These are phyloP conservation scores for Xerus rutilus DNA, from an alignment of 2,797 vertebrate species.

Conservation along the genomic window DNA sequence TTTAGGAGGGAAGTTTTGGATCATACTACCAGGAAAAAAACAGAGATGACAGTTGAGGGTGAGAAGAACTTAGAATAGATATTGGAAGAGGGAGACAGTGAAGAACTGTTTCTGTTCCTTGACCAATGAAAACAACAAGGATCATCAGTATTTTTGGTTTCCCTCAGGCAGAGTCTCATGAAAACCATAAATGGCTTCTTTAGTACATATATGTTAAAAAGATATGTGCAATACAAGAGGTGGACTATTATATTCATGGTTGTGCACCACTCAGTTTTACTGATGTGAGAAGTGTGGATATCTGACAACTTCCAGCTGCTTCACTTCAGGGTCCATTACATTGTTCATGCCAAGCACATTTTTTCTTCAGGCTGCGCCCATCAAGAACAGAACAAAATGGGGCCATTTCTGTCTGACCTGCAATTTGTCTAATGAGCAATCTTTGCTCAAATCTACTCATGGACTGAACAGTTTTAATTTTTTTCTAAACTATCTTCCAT, in stretches of 20 bases:
- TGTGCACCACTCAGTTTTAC: not conserved
- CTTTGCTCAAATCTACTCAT: not conserved
- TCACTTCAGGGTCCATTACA: not conserved
- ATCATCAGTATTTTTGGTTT: not conserved
- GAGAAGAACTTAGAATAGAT: not conserved
- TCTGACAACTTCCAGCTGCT: not conserved
- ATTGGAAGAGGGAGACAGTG: not conserved
- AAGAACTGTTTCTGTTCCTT: not conserved
- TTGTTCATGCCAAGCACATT: not conserved
- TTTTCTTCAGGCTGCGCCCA: not conserved
- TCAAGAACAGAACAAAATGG: not conserved
- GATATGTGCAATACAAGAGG: not conserved
- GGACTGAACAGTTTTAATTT: not conserved
- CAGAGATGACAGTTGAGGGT: not conserved
- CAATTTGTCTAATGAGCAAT: not conserved
- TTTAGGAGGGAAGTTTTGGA: not conserved
- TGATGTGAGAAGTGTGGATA: not conserved
- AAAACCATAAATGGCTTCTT: not conserved
- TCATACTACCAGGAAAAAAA: not conserved
- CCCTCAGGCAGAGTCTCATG: not conserved
- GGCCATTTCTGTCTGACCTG: not conserved
- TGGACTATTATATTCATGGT: not conserved
- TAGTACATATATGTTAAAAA: not conserved
- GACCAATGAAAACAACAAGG: not conserved
- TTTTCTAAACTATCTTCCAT: not conserved